Conservation (phyloP, 2,888 invertebrate genomes). For the Tinea semifulvella region DNA sequence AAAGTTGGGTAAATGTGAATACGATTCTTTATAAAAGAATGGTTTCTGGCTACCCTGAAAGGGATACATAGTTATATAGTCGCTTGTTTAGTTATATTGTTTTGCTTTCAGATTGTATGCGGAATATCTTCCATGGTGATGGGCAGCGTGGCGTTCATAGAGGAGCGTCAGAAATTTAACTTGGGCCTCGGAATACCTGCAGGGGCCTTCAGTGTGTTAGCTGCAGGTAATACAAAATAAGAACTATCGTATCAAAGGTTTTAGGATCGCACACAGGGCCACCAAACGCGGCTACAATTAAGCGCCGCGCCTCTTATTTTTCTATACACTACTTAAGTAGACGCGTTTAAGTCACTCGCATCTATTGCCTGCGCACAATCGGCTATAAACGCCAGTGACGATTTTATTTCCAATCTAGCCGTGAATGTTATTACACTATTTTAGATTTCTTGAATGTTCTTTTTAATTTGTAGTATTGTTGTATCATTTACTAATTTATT, state of each 20-base stretch:
- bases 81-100: constrained; percentile 14
- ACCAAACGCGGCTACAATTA: too few relatives aligned
- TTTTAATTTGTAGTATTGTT: too few relatives aligned
- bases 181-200: constrained; percentile 70
- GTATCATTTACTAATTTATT: too few relatives aligned
- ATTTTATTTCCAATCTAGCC: too few relatives aligned
- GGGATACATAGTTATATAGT: constrained; percentile 1
- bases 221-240: constrained; percentile 51
- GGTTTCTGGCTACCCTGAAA: background rate
- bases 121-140: constrained; percentile 70
- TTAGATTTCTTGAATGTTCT: too few relatives aligned
- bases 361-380: too few relatives aligned
- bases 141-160: constrained; percentile 71
- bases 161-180: constrained; percentile 69
- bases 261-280: too few relatives aligned
- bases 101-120: constrained; percentile 66
- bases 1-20: background rate
- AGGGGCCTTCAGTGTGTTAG: constrained; percentile 65
- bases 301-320: too few relatives aligned
- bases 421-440: too few relatives aligned
- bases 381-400: too few relatives aligned
- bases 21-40: background rate
- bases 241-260: constrained; percentile 67
- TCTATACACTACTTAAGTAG: too few relatives aligned
- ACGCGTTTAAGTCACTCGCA: too few relatives aligned